Evolutionary conservation across 2,113 vertebrate genomes (phyloP).

Genomic region (Petaurus breviceps): DNA sequence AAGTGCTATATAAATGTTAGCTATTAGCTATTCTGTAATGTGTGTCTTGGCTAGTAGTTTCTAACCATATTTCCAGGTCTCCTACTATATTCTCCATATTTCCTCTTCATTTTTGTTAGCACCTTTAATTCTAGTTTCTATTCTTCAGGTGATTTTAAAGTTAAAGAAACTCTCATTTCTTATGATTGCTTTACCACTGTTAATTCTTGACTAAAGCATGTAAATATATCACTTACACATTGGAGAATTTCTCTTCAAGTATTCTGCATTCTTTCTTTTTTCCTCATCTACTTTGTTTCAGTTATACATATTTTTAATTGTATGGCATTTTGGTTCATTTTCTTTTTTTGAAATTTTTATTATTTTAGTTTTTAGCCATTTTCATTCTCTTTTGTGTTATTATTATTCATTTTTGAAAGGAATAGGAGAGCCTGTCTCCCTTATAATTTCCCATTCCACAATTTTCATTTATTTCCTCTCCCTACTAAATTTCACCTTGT

Average conservation of each 20-base stretch:
- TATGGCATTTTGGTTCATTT: neutral
- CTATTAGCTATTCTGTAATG: too few relatives aligned
- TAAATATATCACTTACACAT: neutral
- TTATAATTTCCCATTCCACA: neutral
- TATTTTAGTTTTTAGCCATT: neutral
- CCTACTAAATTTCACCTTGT: neutral
- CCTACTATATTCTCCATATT: neutral
- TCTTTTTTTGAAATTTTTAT: neutral
- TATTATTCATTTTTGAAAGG: neutral
- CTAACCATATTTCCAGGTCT: neutral
- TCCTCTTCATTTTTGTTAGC: neutral
- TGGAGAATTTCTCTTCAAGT: neutral
- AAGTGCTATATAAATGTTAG: neutral
- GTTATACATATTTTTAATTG: neutral
- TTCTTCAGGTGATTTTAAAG: neutral
- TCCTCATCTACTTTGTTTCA: neutral
- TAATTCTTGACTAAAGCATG: neutral
- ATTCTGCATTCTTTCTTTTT: too few relatives aligned
- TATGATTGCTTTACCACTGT: neutral
- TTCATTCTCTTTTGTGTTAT: neutral
- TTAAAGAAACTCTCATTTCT: neutral
- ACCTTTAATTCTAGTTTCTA: neutral
- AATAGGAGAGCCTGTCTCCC: neutral
- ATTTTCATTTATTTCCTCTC: neutral
- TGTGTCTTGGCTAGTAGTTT: neutral